Conservation (phyloP, 2,797 vertebrate species). For the Eulemur coronatus region DNA sequence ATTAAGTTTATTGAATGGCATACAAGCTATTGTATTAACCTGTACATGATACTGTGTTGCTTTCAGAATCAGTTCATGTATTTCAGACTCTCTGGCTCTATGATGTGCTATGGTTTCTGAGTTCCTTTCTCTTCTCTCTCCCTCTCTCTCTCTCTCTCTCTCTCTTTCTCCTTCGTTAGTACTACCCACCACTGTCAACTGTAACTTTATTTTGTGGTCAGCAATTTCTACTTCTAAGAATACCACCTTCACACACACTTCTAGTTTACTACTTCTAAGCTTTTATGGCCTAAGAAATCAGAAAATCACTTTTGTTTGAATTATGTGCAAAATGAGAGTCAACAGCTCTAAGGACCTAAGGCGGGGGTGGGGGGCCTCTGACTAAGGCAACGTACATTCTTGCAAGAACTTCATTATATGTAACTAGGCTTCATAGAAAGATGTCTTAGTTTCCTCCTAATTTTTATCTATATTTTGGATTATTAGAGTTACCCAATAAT, state of each 20-base stretch:
- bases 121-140: neutral
- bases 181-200: neutral
- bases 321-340: conserved; percentile 4
- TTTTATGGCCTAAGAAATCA: neutral
- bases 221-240: neutral
- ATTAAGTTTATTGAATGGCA: neutral
- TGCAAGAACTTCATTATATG: neutral
- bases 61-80: neutral
- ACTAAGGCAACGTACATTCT: neutral
- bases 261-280: neutral
- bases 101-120: neutral
- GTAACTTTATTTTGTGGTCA: neutral
- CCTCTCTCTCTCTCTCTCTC: neutral
- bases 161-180: neutral
- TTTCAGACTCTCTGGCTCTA: neutral
- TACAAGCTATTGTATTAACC: neutral
- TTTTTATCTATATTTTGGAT: neutral
- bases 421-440: neutral
- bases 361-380: neutral
- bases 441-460: neutral
- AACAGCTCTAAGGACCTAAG: neutral
- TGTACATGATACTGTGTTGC: neutral
- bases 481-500: neutral
- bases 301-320: neutral
- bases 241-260: neutral